These are phyloP conservation scores for Plestiodon gilberti DNA, from an alignment of 2,113 vertebrate genomes.

Conservation along the genomic window DNA sequence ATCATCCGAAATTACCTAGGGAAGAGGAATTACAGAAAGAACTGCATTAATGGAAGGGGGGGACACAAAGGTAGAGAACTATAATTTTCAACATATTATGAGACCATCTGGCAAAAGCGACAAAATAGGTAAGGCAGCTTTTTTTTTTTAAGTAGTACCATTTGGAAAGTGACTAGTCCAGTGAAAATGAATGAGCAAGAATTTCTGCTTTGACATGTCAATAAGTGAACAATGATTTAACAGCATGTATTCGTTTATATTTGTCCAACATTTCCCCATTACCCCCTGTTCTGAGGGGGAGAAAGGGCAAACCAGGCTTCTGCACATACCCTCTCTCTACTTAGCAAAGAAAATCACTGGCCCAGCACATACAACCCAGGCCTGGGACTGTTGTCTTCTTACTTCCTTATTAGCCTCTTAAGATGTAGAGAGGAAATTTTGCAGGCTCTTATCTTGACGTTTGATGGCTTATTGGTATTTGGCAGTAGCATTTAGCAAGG, in stretches of 20 bases:
- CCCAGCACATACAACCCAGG: too few species aligned
- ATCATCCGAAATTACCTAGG: conserved; percentile 89
- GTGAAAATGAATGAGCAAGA: conserved; percentile 1
- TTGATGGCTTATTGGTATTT: too few species aligned
- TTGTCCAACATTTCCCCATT: neutral
- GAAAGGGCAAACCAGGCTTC: neutral
- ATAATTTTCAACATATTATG: neutral
- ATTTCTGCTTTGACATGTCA: neutral
- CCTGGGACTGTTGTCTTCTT: too few species aligned
- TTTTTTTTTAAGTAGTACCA: neutral
- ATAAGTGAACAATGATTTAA: neutral
- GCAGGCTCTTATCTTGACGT: too few species aligned
- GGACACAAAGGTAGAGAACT: neutral
- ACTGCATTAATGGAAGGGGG: neutral
- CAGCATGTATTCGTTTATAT: neutral
- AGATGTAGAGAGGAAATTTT: too few species aligned
- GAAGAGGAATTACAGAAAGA: neutral
- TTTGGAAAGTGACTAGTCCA: neutral
- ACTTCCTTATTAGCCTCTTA: too few species aligned
- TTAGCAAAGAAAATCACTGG: too few species aligned
- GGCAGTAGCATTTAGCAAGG: too few species aligned
- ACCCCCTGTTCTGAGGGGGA: neutral
- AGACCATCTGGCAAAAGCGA: neutral
- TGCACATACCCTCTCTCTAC: too few species aligned
- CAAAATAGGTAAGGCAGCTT: neutral